Percentiles rank a stretch among this genome's conserved stretches.
Conservation (phyloP, 2,797 vertebrate species). For the Scolopax rusticola region DNA sequence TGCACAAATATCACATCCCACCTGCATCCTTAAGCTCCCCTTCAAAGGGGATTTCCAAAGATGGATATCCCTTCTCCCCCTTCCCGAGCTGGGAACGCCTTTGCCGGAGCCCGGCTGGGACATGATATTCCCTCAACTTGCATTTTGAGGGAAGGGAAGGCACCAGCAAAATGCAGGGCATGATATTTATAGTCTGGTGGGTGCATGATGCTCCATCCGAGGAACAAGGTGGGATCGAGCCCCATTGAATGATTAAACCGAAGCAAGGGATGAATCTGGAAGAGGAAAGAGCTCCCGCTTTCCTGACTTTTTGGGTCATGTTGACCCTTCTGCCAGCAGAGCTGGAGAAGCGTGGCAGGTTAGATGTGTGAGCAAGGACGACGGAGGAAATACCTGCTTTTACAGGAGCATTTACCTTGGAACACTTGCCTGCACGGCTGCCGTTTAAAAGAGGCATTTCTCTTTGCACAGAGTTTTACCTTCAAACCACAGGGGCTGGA, state of each 20-base stretch:
- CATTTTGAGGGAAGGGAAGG: neutral
- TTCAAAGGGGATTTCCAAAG: neutral
- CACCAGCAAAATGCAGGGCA: neutral
- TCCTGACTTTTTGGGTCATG: fast-evolving
- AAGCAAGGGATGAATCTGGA: fast-evolving
- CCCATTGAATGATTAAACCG: fast-evolving
- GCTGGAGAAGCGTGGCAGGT: neutral
- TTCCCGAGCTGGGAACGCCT: neutral
- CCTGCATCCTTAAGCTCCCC: neutral
- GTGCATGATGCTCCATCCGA: fast-evolving
- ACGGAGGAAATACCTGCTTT: neutral
- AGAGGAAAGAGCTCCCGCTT: neutral
- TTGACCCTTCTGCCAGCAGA: neutral
- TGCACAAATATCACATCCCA: fast-evolving
- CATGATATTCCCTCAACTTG: fast-evolving
- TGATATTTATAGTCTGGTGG: neutral
- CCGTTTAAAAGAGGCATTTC: neutral
- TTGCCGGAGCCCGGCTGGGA: neutral
- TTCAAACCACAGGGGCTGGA: neutral
- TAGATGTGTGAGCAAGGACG: neutral
- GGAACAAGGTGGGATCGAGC: neutral
- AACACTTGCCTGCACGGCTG: neutral
- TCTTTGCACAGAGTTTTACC: neutral
- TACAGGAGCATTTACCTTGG: neutral
- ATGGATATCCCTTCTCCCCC: fast-evolving